Percentiles rank a stretch among this genome's conserved stretches.
Conservation (phyloP, 2,888 invertebrate species). For the Morpho achilles region DNA sequence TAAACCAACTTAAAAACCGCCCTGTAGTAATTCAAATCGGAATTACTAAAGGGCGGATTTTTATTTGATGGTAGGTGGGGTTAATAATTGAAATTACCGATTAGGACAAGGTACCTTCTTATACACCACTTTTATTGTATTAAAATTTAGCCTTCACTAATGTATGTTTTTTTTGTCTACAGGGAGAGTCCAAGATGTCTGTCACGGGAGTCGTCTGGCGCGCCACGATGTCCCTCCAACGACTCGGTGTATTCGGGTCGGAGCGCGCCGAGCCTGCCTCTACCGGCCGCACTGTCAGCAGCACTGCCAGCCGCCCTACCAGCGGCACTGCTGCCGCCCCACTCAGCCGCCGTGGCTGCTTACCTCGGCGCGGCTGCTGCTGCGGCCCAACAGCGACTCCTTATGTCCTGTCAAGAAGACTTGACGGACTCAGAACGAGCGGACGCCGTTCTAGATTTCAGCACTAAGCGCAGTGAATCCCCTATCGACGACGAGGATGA, state of each 20-base stretch:
- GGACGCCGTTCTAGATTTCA: conserved; percentile 88
- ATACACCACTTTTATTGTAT: too few relatives aligned
- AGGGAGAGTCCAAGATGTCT: conserved; percentile 92
- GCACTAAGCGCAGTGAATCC: conserved; percentile 82
- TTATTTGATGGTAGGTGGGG: too few relatives aligned
- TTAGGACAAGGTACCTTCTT: too few relatives aligned
- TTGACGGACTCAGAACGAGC: conserved; percentile 80
- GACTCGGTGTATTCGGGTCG: conserved; percentile 87
- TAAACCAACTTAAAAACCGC: too few relatives aligned
- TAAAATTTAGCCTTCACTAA: background rate
- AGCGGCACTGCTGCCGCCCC: conserved; percentile 85
- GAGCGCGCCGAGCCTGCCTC: conserved; percentile 69
- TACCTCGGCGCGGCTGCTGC: conserved; percentile 87
- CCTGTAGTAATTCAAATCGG: too few relatives aligned
- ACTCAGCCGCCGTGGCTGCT: conserved; percentile 90
- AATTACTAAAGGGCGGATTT: too few relatives aligned
- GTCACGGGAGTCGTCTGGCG: conserved; percentile 88
- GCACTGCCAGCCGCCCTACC: conserved; percentile 85
- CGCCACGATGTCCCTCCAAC: conserved; percentile 86
- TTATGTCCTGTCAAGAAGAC: conserved; percentile 88
- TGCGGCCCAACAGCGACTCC: conserved; percentile 86
- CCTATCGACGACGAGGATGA: conserved; percentile 77
- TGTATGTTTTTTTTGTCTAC: conserved; percentile 66
- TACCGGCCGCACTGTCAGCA: conserved; percentile 81
- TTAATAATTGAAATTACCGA: too few relatives aligned